Evolutionary conservation across 2,797 vertebrate genomes (phyloP), one percentile per base, ranked within the genome.

Genomic region (Sebastes goodei): DNA sequence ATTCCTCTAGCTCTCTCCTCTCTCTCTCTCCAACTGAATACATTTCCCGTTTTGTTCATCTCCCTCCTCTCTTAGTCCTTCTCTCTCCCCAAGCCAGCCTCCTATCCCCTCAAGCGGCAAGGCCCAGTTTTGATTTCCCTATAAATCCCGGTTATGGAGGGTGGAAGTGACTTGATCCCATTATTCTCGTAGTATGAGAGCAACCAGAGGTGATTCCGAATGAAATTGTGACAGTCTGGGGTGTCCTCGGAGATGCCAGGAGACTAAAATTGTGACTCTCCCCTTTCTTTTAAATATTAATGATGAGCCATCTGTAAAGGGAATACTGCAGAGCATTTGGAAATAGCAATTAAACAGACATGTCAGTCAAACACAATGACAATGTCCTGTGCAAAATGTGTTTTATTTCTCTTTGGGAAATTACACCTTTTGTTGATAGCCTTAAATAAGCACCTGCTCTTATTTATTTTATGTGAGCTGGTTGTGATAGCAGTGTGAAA

Each of bases 131-230:
- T 92, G 86, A 94, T 94, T 93, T 93, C 87, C 90, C 92, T 93
- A 95, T 96, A 95, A 96, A 95, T 95, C 93, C 91, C 82, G 90
- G 91, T 95, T 94, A 93, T 93, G 86, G 90, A 94, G 92, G 81
- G 77, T 90, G 90, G 87, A 91, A 92, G 91, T 93, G 92, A 92
- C 93, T 95, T 92, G 92, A 94, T 94, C 91, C 93, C 93, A 94
- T 95, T 96, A 95, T 95, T 94, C 80, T 88, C 89, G 88, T 89
- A 87, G 93, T 91, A 86, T 80, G 83, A 91, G 78, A 90, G 77
- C 60, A 33, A 86, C 88, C 92, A 90, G 93, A 88, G 93, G 92
- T 94, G 94, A 92, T 94, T 92, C 83, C 23, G 82, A 92, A 90
- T 89, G 90, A 88, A 92, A 92, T 82, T 85, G 90, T 92, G 92